phyloP scores from a whole-genome alignment of 2,113 vertebrate genomes.

The Cnemophilus loriae region DNA sequence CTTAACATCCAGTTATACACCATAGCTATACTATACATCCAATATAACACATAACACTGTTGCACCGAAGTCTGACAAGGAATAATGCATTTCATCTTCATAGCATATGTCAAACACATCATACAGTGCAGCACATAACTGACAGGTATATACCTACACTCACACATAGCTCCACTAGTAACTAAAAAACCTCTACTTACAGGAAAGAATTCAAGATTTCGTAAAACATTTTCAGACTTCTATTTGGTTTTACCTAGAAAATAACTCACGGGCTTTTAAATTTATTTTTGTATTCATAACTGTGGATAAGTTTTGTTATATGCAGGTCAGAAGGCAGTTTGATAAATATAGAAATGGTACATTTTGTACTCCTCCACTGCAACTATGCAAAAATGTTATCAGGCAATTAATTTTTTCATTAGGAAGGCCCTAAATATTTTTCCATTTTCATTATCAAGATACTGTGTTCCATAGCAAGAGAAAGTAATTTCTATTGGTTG shows the following conservation, averaged over 20 bases:
- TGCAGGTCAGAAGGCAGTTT: neutral
- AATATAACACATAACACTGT: neutral
- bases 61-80: neutral
- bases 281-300: neutral
- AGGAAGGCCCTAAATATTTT: conserved; percentile 5
- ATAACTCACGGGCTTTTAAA: neutral
- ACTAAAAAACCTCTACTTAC: neutral
- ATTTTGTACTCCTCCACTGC: neutral
- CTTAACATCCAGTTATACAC: neutral
- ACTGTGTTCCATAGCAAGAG: neutral
- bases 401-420: conserved; percentile 62
- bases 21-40: neutral
- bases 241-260: neutral
- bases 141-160: accelerated
- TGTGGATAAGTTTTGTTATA: neutral
- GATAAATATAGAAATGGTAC: neutral
- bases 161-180: neutral
- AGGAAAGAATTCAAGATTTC: neutral
- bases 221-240: neutral
- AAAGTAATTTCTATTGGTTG: neutral
- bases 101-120: neutral
- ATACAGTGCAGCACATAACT: neutral
- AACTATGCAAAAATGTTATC: conserved; percentile 16
- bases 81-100: neutral
- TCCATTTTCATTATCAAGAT: conserved; percentile 18